Evolutionary conservation across 2,797 vertebrate genomes (phyloP), one percentile per base, ranked within the genome.

Genomic region (Falco naumanni): DNA sequence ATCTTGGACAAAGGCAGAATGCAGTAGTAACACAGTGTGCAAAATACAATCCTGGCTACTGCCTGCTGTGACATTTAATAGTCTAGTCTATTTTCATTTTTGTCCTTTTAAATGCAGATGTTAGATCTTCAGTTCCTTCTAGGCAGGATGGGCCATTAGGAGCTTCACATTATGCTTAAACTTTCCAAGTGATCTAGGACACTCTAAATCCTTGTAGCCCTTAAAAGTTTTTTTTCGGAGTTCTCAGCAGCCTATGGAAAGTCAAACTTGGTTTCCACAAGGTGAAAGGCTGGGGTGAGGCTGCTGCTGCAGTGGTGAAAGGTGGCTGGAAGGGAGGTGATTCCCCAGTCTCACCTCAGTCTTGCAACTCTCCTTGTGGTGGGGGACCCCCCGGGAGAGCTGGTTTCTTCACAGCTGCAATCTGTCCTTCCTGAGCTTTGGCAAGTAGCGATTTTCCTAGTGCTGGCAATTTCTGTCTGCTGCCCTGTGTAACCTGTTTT

Each of bases 171-270:
- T n/a, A 26, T 51, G 34, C 51, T 68, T 65, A 39, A 81, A 39
- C 61, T 79, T 78, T 53, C 4, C 11, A 33, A 11, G 33, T 65
- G 48, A 41, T 66, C 34, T 59, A 51, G 72, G 53, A 45, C 50
- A 1, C 28, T 37, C 28, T 41, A 14, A 69, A 79, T 72, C 51
- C 0, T 0, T 43, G n/a, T 43, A n/a, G 20, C 31, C 48, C 31
- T 59, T 85, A 15, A 18, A 64, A 26, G 11, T 31, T 60, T 22
- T 39, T 54, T 39, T 54, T 29, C 28, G 11, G 70, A 39, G 16
- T 47, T 91, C 33, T 63, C 50, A 45, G 60, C 34, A 83, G 37
- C 26, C 54, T 39, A 1, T 51, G 29, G 33, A 39, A 75, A 77
- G 56, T 48, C 31, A 25, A 12, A 65, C 20, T 48, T 34, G 7